Evolutionary conservation across 2,797 vertebrate species (phyloP), one percentile per base, ranked within the genome.

Genomic region (Craterocephalus amniculus): DNA sequence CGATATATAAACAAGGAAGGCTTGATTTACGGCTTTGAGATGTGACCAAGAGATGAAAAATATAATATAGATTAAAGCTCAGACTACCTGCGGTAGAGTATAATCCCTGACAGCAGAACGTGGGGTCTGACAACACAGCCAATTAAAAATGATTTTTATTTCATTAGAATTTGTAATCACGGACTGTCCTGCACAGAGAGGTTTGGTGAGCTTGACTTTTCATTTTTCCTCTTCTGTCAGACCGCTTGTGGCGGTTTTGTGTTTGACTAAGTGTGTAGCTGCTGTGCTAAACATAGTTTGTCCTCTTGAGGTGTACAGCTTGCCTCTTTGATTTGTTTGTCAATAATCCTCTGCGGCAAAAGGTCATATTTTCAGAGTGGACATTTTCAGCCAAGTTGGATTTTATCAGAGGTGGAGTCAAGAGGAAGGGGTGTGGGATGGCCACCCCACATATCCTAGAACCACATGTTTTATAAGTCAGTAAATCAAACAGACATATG

Each of bases 241-340:
- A 62, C 38, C 16, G 4, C 24, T 31, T 8, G 34, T 52, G 40
- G 11, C 59, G 57, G 59, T 24, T 35, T 12, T 51, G 32, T 67
- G 34, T 29, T 13, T 12, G 1, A n/a, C 12, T 36, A 22, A 13
- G 59, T 12, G 36, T 26, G 22, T 29, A 24, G 29, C 58, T 29
- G 36, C 40, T 34, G 7, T 38, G 24, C 69, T 65, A 58, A 58
- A 61, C 61, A 55, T 63, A 18, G 31, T 83, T 83, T 69, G 70
- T 66, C 24, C 20, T 51, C 16, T 63, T 61, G 60, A 56, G 31
- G 26, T 63, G 60, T 55, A 72, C 48, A 68, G 60, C 79, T 84
- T 75, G 71, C 70, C 27, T 70, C 66, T 81, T 64, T 76, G 58
- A 86, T 79, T 88, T 80, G 79, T 64, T 75, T 79, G 82, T 81